Conservation (phyloP, 2,797 vertebrate species). For the Phrynocephalus guinanensis region DNA sequence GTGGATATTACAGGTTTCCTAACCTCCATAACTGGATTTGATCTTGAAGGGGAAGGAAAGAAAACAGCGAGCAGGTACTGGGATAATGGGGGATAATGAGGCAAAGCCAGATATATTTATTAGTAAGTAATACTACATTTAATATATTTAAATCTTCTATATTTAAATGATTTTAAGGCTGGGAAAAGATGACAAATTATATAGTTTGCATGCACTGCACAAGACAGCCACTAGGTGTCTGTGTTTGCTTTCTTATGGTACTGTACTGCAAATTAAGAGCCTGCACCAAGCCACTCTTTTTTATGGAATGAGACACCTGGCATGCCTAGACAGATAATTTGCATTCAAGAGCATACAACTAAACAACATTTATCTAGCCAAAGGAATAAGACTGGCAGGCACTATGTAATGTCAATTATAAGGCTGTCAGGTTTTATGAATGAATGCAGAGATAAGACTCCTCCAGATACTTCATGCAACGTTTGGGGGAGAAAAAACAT, state of each 20-base stretch:
- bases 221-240: conserved; percentile 65
- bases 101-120: too few species aligned
- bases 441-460: not conserved
- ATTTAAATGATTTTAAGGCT: too few species aligned
- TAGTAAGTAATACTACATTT: too few species aligned
- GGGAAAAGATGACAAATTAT: not conserved
- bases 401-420: not conserved
- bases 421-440: not conserved
- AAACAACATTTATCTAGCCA: not conserved
- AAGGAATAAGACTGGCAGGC: not conserved
- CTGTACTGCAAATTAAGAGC: not conserved
- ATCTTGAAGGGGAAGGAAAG: too few species aligned
- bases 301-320: not conserved
- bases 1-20: too few species aligned
- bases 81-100: too few species aligned
- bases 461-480: not conserved
- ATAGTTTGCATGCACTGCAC: conserved; percentile 16
- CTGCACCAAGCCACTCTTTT: conserved; percentile 33
- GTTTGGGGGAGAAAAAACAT: not conserved
- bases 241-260: conserved; percentile 58
- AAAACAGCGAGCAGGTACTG: too few species aligned
- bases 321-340: not conserved
- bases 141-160: too few species aligned
- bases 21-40: too few species aligned
- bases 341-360: not conserved